phyloP scores from a whole-genome alignment of 2,113 vertebrate species.

The Larimichthys crocea region DNA sequence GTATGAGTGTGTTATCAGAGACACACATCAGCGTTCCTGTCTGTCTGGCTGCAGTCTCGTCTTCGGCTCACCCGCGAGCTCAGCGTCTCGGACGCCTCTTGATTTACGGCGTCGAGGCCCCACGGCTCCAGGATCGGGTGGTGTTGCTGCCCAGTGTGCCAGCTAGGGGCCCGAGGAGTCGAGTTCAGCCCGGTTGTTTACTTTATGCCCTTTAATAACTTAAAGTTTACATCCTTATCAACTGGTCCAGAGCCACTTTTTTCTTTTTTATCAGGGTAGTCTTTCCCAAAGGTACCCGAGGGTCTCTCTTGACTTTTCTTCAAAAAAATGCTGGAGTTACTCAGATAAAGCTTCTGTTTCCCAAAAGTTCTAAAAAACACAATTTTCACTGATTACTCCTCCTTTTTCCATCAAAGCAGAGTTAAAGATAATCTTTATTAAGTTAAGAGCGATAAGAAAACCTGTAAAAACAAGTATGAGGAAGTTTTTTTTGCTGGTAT shows the following conservation, averaged over 20 bases:
- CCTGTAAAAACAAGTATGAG: slow-evolving; percentile 4
- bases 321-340: neutral
- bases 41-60: slow-evolving; percentile 60
- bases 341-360: slow-evolving; percentile 5
- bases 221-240: slow-evolving; percentile 42
- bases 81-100: slow-evolving; percentile 68
- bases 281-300: slow-evolving; percentile 18
- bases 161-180: slow-evolving; percentile 28
- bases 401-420: neutral
- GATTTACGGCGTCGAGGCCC: slow-evolving; percentile 66
- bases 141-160: slow-evolving; percentile 49
- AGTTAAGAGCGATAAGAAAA: slow-evolving; percentile 8
- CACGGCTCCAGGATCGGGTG: slow-evolving; percentile 68
- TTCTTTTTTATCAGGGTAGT: slow-evolving; percentile 9
- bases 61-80: slow-evolving; percentile 48
- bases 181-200: slow-evolving; percentile 47
- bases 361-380: neutral
- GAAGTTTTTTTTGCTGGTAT: slow-evolving; percentile 15
- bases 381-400: slow-evolving; percentile 9
- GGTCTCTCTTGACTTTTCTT: slow-evolving; percentile 4
- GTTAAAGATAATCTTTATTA: neutral
- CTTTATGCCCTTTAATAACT: slow-evolving; percentile 59
- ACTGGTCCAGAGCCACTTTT: neutral
- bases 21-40: slow-evolving; percentile 63
- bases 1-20: slow-evolving; percentile 57